A percentile compares a stretch with the other conserved stretches of the same genome.
Conservation (phyloP, 2,888 invertebrate genomes). For the Thalpophila matura region DNA sequence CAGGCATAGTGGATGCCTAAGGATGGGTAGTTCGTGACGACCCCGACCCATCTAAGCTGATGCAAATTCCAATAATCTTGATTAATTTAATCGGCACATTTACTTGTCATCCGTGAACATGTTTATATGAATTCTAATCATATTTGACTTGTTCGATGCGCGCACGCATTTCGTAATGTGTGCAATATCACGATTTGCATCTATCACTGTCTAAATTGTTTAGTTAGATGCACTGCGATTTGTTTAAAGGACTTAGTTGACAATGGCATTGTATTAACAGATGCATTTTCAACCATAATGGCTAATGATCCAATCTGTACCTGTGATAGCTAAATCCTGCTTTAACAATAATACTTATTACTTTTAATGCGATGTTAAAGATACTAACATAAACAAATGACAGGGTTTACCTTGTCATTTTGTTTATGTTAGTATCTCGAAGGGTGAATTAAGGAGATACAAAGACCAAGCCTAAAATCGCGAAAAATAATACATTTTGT, state of each 20-base stretch:
- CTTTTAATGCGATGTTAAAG: neutral
- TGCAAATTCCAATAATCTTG: neutral
- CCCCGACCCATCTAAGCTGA: neutral
- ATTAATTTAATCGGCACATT: slow-evolving; percentile 22
- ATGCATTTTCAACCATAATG: slow-evolving; percentile 5
- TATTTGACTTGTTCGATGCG: slow-evolving; percentile 32
- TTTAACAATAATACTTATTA: neutral
- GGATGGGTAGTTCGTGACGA: too few relatives aligned
- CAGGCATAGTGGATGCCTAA: too few relatives aligned
- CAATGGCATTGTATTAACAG: slow-evolving; percentile 11
- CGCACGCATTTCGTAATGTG: slow-evolving; percentile 30
- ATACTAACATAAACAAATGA: too few relatives aligned
- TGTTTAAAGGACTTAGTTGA: slow-evolving; percentile 29
- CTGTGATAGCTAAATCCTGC: neutral
- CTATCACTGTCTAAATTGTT: slow-evolving; percentile 46
- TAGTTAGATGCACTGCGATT: slow-evolving; percentile 8
- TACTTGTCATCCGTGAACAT: slow-evolving; percentile 15
- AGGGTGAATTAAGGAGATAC: too few relatives aligned
- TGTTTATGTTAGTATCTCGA: too few relatives aligned
- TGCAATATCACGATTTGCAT: slow-evolving; percentile 43
- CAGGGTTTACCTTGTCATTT: too few relatives aligned
- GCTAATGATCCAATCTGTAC: slow-evolving; percentile 18
- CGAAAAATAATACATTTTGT: too few relatives aligned
- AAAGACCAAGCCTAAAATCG: too few relatives aligned
- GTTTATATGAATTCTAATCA: slow-evolving; percentile 34